Evolutionary conservation across 2,113 vertebrate genomes (phyloP), one percentile per base, ranked within the genome.

Genomic region (Thunnus maccoyii): DNA sequence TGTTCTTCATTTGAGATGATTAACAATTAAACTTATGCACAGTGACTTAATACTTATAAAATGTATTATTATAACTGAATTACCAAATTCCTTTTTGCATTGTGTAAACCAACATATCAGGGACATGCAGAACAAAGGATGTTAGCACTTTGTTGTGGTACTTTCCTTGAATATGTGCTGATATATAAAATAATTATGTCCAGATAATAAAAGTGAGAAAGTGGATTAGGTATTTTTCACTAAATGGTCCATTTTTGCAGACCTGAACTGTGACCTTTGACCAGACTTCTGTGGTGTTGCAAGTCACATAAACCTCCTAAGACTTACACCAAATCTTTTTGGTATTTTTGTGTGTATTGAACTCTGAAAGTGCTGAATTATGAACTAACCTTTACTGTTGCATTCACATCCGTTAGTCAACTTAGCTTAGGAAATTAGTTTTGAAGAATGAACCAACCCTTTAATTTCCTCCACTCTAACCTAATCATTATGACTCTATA

Each of bases 381-480:
- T 41, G 36, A 41, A 41, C 2, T 41, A 12, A 25, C 20, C 22
- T 55, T 56, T 25, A 27, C 25, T 20, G 54, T 5, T 56, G 54
- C 54, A 56, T 56, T 56, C 22, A 25, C 54, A 56, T 56, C 13
- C 22, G 13, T 56, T 12, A 56, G 54, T 25, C 54, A 25, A 5
- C 5, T 30, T 16, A 30, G 41, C n/a, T 3, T 1, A 3, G 32
- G 20, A 25, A 47, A 71, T 30, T 12, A n/a, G 44, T 7, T 30
- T 15, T 71, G 14, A 58, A 25, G 36, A 10, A 13, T 13, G 10
- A 9, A 41, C 36, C 36, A 41, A 41, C 6, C 16, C 14, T 30
- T 41, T 69, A 5, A 52, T 78, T 72, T 75, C 74, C 60, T 71
- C 20, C 12, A 51, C 2, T 30, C 22, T 5, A 56, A 22, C 13